Percentiles rank a stretch among this genome's conserved stretches.
Evolutionary conservation across 1,140 invertebrate species (phyloP).

Genomic region (Acyrthosiphon pisum): DNA sequence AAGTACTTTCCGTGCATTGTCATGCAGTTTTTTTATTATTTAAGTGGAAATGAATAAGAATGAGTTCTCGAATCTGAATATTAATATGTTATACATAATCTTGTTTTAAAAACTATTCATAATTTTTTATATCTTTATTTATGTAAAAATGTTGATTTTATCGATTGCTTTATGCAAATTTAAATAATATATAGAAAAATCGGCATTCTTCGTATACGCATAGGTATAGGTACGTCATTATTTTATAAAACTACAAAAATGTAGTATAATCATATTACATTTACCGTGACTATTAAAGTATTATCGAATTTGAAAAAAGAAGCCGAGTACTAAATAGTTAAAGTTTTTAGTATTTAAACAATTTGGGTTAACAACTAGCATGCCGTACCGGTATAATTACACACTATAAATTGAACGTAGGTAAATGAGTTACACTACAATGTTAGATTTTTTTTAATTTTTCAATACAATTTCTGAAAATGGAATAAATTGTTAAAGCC

Average conservation of each 20-base stretch:
- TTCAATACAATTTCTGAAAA: background rate
- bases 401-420: background rate
- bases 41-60: conserved; percentile 27
- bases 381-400: background rate
- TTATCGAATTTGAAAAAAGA: background rate
- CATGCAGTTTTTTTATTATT: conserved; percentile 22
- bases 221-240: background rate
- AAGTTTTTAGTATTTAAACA: background rate
- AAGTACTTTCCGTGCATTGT: conserved; percentile 9
- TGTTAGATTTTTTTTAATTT: background rate
- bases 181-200: background rate
- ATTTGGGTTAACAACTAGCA: background rate
- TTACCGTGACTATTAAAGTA: background rate
- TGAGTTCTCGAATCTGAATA: conserved; percentile 9
- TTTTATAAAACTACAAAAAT: background rate
- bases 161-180: background rate
- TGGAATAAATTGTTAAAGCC: background rate
- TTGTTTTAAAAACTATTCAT: conserved; percentile 41
- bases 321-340: background rate
- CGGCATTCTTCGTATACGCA: background rate
- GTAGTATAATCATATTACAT: background rate
- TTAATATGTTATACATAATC: conserved; percentile 16
- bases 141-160: conserved; percentile 28
- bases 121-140: conserved; percentile 8
- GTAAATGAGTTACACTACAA: background rate